Percentiles rank a stretch among this genome's conserved stretches.
Conservation (phyloP, 2,888 invertebrate genomes). For the Polia nebulosa region DNA sequence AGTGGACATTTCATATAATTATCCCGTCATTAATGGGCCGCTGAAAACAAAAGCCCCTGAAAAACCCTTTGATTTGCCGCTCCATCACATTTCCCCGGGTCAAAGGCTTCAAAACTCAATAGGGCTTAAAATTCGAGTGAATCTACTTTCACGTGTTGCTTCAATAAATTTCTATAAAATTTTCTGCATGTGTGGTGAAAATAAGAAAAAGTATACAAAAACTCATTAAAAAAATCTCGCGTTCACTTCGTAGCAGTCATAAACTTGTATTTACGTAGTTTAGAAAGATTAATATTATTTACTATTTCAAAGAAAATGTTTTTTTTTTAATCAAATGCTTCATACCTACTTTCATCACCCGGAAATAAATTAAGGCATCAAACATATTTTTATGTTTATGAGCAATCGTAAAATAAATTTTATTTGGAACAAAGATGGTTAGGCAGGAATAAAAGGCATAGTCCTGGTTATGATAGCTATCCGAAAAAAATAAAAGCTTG, state of each 20-base stretch:
- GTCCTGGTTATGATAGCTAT: not conserved
- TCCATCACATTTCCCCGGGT: slow-evolving; percentile 86
- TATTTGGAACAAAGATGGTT: slow-evolving; percentile 24
- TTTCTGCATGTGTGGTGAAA: slow-evolving; percentile 56
- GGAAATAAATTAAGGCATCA: slow-evolving; percentile 46
- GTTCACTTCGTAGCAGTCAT: not conserved
- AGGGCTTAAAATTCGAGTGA: slow-evolving; percentile 83
- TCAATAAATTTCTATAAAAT: slow-evolving; percentile 65
- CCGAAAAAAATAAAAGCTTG: not conserved
- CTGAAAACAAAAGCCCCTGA: slow-evolving; percentile 82
- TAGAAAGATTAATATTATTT: slow-evolving; percentile 7
- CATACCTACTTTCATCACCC: slow-evolving; percentile 21
- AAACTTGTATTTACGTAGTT: not conserved
- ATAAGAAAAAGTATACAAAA: slow-evolving; percentile 30
- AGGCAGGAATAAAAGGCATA: slow-evolving; percentile 29
- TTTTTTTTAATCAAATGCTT: not conserved
- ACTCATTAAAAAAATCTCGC: not conserved
- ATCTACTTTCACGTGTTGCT: slow-evolving; percentile 69
- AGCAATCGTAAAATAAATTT: slow-evolving; percentile 50
- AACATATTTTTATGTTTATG: slow-evolving; percentile 41
- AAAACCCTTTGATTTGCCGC: slow-evolving; percentile 90
- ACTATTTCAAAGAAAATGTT: not conserved
- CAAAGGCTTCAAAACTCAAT: slow-evolving; percentile 84
- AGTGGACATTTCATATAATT: slow-evolving; percentile 80
- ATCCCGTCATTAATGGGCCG: slow-evolving; percentile 80